Evolutionary conservation across 2,888 invertebrate species (phyloP), one percentile per base, ranked within the genome.

Genomic region (Lepetodrilus schrolli): DNA sequence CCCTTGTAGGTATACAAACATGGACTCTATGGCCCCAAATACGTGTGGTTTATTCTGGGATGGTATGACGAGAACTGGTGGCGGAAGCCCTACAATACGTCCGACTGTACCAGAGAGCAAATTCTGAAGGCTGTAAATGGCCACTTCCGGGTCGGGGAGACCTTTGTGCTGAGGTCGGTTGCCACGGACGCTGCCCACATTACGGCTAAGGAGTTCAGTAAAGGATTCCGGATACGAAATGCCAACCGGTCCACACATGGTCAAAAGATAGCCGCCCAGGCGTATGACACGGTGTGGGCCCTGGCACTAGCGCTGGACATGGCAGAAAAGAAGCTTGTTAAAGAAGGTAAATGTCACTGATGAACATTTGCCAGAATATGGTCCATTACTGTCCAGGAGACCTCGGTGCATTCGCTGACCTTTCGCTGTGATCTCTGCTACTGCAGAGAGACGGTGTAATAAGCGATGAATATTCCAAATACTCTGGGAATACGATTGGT

Each of bases 51-150:
- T 37, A 37, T 66, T 20, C 21, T 66, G 3, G 66, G 66, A 20
- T 66, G 66, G 66, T 66, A 23, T 23, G 66, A 66, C n/a, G 66
- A 66, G 20, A 20, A 23, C 17, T 66, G 66, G 66, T 66, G 66
- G 66, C 10, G 26, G 21, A 43, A 43, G 37, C 37, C 66, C 20
- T 26, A 66, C 66, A 38, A 66, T 17, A 66, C 66, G 7, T 20
- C 37, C 10, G 66, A 26, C 2, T 66, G 66, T 23, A 66, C 38
- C 17, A 37, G 37, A 23, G 37, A 37, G 21, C 66, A 66, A 17
- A 37, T 66, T 20, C 30, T 66, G 37, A 26, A 37, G 13, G 66
- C 66, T 20, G 38, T 66, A 13, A 43, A 66, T 43, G 66, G 66
- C 4, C 66, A 66, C 66, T 37, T 66, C 38, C 20, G 38, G 20